Base-by-base conservation (phyloP, 1,140 invertebrate species). In the Cherax quadricarinatus region DNA sequence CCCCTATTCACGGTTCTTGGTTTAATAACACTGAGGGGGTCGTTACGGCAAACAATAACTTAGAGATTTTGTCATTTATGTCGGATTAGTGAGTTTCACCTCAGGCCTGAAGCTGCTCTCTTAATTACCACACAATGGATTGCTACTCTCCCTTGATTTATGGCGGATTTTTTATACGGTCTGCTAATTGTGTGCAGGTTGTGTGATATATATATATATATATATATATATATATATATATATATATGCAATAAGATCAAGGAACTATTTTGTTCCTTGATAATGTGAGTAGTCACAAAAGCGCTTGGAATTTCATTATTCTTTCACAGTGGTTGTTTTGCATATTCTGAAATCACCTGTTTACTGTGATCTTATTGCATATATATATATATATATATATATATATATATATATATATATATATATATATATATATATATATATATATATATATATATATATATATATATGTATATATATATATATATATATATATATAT, bases 31-130 rank as follows among this genome's bases (percentile, higher is more conserved):
- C 70, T n/a, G 24, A 75, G 24, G 18, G 70, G 70, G 70, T 30
- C 70, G 70, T 75, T 75, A 75, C 18, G 70, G 6, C 70, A 75
- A 75, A 75, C 70, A 75, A 30, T 75, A 75, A 75, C 70, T 75
- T 30, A 75, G 70, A 75, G 70, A 75, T 75, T 75, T 75, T 75
- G 70, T 75, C 70, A 75, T 75, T 30, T 75, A 75, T 30, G 70
- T 75, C 70, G 24, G 70, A 75, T 75, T 75, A 75, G 70, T 75
- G 70, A 24, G 70, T 75, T n/a, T 14, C 70, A 75, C n/a, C 21
- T 75, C 24, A 24, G n/a, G 70, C n/a, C 24, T 30, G 70, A 24
- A 21, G 70, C 70, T 30, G n/a, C 3, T 75, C 18, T 21, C n/a
- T 75, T 75, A 75, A 75, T 75, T 75, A 75, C 10, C 62, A 18